These are phyloP conservation scores for Dioctria linearis DNA, from an alignment of 2,888 invertebrate species.

Conservation along the genomic window DNA sequence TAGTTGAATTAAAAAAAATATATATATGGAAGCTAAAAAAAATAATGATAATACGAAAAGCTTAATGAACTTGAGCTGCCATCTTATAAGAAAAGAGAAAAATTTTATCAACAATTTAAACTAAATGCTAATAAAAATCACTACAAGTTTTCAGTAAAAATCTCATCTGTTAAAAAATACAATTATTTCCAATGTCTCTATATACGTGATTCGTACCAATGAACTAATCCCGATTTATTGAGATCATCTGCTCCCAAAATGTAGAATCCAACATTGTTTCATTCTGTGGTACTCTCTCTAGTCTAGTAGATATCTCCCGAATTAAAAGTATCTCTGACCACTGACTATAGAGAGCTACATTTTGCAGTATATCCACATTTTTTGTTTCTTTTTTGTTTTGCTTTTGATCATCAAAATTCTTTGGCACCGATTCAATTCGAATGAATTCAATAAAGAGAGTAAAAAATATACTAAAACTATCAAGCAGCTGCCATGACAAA, in stretches of 20 bases:
- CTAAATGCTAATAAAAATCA: no score
- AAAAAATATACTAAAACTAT: constrained; percentile 1
- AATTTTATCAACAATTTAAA: no score
- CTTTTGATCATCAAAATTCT: constrained; percentile 47
- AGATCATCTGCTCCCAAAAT: constrained; percentile 26
- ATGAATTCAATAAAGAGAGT: background rate
- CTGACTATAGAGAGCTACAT: constrained; percentile 6
- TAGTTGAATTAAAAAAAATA: no score
- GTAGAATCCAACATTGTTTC: constrained; percentile 17
- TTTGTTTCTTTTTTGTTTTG: background rate
- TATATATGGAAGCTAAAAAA: no score
- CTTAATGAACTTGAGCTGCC: no score
- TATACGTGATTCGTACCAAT: background rate
- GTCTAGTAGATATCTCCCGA: background rate
- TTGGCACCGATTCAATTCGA: constrained; percentile 43
- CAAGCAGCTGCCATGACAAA: constrained; percentile 16
- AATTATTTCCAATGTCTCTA: no score
- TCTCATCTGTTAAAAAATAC: no score
- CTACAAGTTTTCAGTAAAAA: no score
- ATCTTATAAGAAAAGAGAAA: no score
- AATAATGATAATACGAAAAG: no score
- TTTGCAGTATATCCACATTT: background rate
- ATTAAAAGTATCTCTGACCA: constrained; percentile 29
- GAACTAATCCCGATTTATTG: background rate
- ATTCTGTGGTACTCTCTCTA: background rate